Base-by-base conservation (phyloP, 2,888 invertebrate genomes). In the Lithophane semibrunnea region DNA sequence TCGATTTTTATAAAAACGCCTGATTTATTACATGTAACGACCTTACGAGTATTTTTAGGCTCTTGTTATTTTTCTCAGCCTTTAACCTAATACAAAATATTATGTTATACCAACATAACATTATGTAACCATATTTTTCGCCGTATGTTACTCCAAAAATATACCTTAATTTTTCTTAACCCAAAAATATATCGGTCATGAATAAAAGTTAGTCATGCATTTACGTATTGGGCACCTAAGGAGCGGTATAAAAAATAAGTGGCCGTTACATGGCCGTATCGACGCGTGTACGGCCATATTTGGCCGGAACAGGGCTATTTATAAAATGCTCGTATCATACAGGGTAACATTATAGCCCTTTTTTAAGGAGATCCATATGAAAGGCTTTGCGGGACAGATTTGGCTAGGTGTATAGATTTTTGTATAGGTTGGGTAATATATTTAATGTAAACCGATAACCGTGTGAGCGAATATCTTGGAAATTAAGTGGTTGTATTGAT, bases 241-340 rank as follows among this genome's bases (percentile, higher is more conserved):
- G 85, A 88, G 83, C 68, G 82, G 69, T 88, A 85, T 90, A 89
- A 89, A 89, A 89, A 89, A 83, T 90, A 89, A 89, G 86, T 84
- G 86, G 81, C 77, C 82, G 79, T 89, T 85, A 78, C 78, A 83
- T 67, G 86, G 75, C 69, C 86, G 77, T 88, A 88, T 88, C 88
- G 89, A 89, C 81, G 86, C 86, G 82, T 79, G 82, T 86, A 88
- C 76, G 77, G 72, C 84, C 79, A 75, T 86, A 83, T 88, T 87
- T 73, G 87, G 87, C 83, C 84, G 89, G 87, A 87, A 88, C 81
- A 77, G 63, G 87, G 78, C 87, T 80, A 89, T 89, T 88, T 89
- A 89, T 88, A 88, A 86, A 86, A 88, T 80, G 80, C 68, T 82
- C 80, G 74, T 82, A 88, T 88, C 80, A 83, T 83, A 78, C 75